Conservation (phyloP, 2,888 invertebrate genomes). For the Pocota personata region DNA sequence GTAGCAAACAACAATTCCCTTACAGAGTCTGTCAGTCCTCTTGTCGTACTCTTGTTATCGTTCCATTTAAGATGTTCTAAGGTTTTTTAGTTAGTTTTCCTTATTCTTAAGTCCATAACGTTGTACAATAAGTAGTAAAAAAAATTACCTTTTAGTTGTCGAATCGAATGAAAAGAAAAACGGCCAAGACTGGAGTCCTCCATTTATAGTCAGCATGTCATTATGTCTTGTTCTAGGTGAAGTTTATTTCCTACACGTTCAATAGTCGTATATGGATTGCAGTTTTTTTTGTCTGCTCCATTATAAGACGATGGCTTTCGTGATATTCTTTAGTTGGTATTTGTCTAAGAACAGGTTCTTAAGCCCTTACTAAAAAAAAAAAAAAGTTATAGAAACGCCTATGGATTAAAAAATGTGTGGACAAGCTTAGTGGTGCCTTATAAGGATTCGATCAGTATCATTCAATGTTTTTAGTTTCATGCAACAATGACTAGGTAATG, state of each 20-base stretch:
- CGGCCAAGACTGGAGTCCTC: background rate
- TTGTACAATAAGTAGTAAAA: no score
- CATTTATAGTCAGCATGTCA: conserved; percentile 34
- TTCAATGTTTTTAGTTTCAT: background rate
- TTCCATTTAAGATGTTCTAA: conserved; percentile 25
- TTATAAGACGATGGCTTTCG: background rate
- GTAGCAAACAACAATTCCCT: conserved; percentile 28
- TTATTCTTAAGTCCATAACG: background rate
- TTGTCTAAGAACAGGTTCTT: background rate
- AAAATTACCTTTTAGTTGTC: background rate
- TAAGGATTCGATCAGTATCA: background rate
- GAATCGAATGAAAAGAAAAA: background rate
- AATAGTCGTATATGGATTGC: background rate
- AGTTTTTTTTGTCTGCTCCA: background rate
- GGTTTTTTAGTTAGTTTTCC: background rate
- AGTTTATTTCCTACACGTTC: conserved; percentile 48
- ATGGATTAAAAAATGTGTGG: background rate
- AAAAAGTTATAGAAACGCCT: background rate
- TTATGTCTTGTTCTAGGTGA: conserved; percentile 55
- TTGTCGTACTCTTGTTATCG: conserved; percentile 40
- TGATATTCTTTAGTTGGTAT: background rate
- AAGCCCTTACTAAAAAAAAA: no score
- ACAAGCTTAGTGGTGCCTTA: conserved; percentile 10
- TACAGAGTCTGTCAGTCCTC: conserved; percentile 32
- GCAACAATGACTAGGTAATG: background rate